Evolutionary conservation across 2,797 vertebrate genomes (phyloP), one percentile per base, ranked within the genome.

Genomic region (Hyperoplus immaculatus): DNA sequence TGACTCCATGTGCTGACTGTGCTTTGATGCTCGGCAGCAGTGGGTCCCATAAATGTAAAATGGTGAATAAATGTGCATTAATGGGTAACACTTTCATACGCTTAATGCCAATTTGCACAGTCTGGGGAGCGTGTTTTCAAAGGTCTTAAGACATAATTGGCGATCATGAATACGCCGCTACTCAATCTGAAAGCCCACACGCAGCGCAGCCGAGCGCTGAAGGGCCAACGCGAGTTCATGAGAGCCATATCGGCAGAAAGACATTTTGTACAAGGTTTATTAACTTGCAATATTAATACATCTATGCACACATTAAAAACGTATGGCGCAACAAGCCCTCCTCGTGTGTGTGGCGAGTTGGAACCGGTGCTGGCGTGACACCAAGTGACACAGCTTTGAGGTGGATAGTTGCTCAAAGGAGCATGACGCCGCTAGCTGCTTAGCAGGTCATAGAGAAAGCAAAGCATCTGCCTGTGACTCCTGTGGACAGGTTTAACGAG

Each of bases 1-100:
- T 88, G 85, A 91, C 91, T 90, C 77, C 68, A 13, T 77, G 83
- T 67, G 69, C 83, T 69, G 72, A 59, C 70, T 85, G 81, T 0
- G 59, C 89, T 94, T 93, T 93, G 91, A 94, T 90, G 88, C 82
- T 66, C 77, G 81, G 79, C 90, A 88, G 90, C 63, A 54, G 89
- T 89, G 62, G 89, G 90, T 89, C 86, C 75, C 39, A 75, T 64
- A 78, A 88, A 90, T 86, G 79, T 72, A 83, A 88, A 88, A 89
- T 70, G 81, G 66, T 84, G 86, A 85, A 90, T 87, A 89, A 90
- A 91, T 88, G 87, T 63, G 88, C 78, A 78, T 91, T 89, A 91
- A 90, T 84, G 86, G 88, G 21, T 51, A 80, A 83, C 75, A 63
- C 87, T 93, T 88, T 92, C 67, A 86, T 82, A 76, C 87, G 77